Evolutionary conservation across 2,888 invertebrate species (phyloP).

Genomic region (Cephus nigrinus): DNA sequence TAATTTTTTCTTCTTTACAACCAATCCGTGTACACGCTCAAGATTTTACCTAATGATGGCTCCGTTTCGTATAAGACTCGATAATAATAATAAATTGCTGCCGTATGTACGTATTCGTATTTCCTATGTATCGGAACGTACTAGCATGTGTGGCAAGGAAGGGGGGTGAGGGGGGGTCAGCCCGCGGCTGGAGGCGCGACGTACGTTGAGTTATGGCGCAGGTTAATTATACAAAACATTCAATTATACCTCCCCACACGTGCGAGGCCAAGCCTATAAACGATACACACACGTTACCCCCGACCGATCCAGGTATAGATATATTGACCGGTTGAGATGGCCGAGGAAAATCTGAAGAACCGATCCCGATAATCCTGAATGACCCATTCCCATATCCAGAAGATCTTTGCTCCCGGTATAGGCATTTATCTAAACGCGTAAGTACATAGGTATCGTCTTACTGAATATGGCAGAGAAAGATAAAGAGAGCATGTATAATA

Average conservation of each 20-base stretch:
- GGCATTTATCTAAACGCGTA: not conserved
- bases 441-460: not conserved
- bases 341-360: not conserved
- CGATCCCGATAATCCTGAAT: not conserved
- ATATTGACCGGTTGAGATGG: not conserved
- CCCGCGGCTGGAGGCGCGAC: conserved; percentile 65
- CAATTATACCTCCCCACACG: conserved; percentile 62
- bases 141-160: not conserved
- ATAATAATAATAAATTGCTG: not conserved
- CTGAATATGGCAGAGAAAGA: not conserved
- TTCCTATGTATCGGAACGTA: not conserved
- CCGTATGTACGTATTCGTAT: not conserved
- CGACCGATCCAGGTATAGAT: not conserved
- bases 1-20: not conserved
- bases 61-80: not conserved
- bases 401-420: not conserved
- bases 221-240: conserved; percentile 67
- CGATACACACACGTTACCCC: not conserved
- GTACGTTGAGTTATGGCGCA: conserved; percentile 65
- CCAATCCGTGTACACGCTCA: not conserved
- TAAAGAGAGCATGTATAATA: not conserved
- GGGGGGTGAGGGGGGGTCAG: conserved; percentile 46
- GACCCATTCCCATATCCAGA: not conserved
- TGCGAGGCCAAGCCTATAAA: conserved; percentile 23
- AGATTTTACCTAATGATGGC: not conserved